Base-by-base conservation (phyloP, 2,113 vertebrate genomes). In the Trichechus manatus region DNA sequence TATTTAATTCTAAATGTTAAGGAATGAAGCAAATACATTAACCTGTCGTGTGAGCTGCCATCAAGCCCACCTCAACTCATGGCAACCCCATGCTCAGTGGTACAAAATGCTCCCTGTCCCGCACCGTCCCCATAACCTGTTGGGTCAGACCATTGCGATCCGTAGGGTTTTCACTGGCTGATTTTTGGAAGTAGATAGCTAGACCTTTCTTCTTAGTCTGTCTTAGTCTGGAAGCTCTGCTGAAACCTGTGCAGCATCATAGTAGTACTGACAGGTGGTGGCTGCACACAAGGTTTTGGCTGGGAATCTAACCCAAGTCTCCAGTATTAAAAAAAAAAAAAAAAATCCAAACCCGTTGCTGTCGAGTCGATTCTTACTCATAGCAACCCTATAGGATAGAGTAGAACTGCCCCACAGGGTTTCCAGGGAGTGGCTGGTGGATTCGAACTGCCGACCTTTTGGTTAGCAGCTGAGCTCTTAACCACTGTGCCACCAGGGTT, bases 21-120 rank as follows among this genome's bases (percentile, higher is more conserved):
- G 68, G 19, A 36, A 6, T 23, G 33, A 20, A 23, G 29, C 4
- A 7, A 3, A 11, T 31, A 6, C 6, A 5, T 19, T 0, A 47
- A 36, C 13, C 9, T 59, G 3, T n/a, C n/a, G 5, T 8, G 36
- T 74, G 9, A 9, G 72, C 36, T 39, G 72, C 33, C 3, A 13
- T 23, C 72, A 39, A 5, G 72, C 3, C 5, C 6, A 10, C 72
- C n/a, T 11, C 8, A 2, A 3, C 36, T 23, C 22, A 23, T 42
- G 72, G 9, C 36, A 74, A 14, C 9, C n/a, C 22, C 20, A 36
- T 39, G 20, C 8, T 8, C 72, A 74, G 22, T 72, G 72, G 72
- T 10, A 23, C 72, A 74, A 42, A 39, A 39, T 3, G 4, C 72
- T 17, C 53, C 53, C 53, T 20, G n/a, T n/a, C 17, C 33, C 13